A percentile compares a stretch with the other conserved stretches of the same genome.
Conservation (phyloP, 2,888 invertebrate genomes). For the Andrena bucephala region DNA sequence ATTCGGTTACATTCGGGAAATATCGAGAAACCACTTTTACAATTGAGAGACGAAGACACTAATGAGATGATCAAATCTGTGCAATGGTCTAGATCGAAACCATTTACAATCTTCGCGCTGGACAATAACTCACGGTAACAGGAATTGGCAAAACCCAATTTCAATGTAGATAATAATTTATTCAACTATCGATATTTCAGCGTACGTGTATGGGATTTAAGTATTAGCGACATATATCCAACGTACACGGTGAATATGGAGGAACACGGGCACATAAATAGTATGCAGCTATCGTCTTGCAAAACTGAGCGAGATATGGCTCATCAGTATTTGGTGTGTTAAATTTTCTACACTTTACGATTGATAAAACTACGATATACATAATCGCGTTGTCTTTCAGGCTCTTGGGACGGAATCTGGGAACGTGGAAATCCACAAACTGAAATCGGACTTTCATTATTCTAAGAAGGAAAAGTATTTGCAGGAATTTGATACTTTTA, state of each 20-base stretch:
- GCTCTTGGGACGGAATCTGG: conserved; percentile 85
- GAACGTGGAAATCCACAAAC: conserved; percentile 84
- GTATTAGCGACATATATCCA: conserved; percentile 86
- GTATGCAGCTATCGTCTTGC: conserved; percentile 85
- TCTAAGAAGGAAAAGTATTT: conserved; percentile 81
- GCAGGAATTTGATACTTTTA: conserved; percentile 85
- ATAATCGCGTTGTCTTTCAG: conserved; percentile 80
- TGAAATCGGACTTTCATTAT: conserved; percentile 84
- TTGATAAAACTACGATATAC: not conserved
- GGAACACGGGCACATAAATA: conserved; percentile 81
- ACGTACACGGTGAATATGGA: conserved; percentile 84
- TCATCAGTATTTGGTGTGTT: conserved; percentile 85
- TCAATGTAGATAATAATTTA: not conserved
- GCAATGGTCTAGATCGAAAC: conserved; percentile 86
- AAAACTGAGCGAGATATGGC: conserved; percentile 77
- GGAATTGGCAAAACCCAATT: not conserved
- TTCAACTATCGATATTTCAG: conserved; percentile 75
- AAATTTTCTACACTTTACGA: not conserved
- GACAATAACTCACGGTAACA: conserved; percentile 83
- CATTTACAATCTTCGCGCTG: conserved; percentile 86
- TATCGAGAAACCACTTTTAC: conserved; percentile 84
- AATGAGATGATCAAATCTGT: conserved; percentile 83
- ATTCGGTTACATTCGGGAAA: conserved; percentile 85
- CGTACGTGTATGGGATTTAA: conserved; percentile 87
- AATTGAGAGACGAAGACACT: conserved; percentile 78